Base-by-base conservation (phyloP, 2,113 vertebrate species). In the Ranitomeya variabilis region DNA sequence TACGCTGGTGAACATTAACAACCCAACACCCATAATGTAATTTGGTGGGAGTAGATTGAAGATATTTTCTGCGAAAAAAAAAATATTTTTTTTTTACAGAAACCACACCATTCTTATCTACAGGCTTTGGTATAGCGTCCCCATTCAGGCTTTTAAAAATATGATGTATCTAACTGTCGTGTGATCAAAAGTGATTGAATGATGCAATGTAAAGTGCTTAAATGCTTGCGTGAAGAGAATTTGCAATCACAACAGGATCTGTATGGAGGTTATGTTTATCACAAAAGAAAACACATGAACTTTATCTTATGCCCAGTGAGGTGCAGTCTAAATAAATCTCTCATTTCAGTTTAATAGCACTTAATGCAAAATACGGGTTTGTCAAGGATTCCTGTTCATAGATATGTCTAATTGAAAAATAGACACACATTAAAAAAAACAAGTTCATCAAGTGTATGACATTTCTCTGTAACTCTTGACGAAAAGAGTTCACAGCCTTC, bases 401-500 rank as follows among this genome's bases (percentile, higher is more conserved):
- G 83, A 21, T 57, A 52, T 73, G 83, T 73, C 83, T 73, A 69
- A 74, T 85, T 74, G 51, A 83, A 67, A 67, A 21, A 55, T 31
- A 71, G 11, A 79, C n/a, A 26, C 3, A 80, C 52, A 54, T 57
- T 52, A 81, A 62, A 60, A 18, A 45, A 15, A 14, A 31, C 80
- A 87, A 23, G 86, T 81, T 87, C 78, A 87, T 87, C 85, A 57
- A 87, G 77, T 71, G n/a, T 79, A 19, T 80, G 85, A 87, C 64
- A 87, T 80, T 80, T 57, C 77, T 16, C 69, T 66, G 60, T 60
- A n/a, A 18, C 60, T 77, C 57, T 77, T 69, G 85, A 80, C 86
- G 80, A 81, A 71, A 19, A 87, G 37, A 69, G 77, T 87, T 87
- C 71, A 81, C 12, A 52, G 21, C 60, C 51, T 37, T 54, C 18